These are phyloP conservation scores for Saccostrea glomerata DNA, from an alignment of 1,140 invertebrate species.

Conservation along the genomic window DNA sequence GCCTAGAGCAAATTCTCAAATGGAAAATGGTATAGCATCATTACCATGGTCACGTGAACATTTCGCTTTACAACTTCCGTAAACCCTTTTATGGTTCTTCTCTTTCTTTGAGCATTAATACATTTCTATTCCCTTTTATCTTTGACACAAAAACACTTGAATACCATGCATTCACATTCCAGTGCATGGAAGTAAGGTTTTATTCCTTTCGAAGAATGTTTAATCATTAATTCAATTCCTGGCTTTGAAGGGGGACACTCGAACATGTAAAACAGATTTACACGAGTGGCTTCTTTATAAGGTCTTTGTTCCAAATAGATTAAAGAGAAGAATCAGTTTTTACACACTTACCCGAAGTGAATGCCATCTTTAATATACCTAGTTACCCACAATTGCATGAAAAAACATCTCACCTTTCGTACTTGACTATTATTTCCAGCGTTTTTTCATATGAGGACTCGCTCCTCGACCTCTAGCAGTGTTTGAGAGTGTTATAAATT, in stretches of 20 bases:
- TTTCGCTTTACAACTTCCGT: neutral
- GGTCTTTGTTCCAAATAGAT: constrained; percentile 10
- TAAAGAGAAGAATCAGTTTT: constrained; percentile 9
- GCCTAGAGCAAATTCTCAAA: neutral
- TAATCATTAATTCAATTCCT: neutral
- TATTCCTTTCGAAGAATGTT: neutral
- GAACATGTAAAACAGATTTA: neutral
- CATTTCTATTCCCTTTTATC: neutral
- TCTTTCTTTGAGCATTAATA: neutral
- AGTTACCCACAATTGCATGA: neutral
- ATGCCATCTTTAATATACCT: neutral
- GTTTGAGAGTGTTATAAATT: neutral
- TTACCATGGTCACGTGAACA: constrained; percentile 3
- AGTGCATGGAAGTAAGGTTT: neutral
- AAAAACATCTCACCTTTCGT: neutral
- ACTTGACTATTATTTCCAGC: neutral
- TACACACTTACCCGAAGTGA: neutral
- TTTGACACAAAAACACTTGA: neutral
- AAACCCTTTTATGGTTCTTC: neutral
- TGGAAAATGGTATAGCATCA: neutral
- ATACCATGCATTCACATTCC: neutral
- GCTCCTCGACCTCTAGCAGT: constrained; percentile 4
- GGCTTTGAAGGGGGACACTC: neutral
- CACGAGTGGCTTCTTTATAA: neutral
- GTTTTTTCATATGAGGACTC: neutral